Base-by-base conservation (phyloP, 2,888 invertebrate genomes). In the Azorinus chamasolen region DNA sequence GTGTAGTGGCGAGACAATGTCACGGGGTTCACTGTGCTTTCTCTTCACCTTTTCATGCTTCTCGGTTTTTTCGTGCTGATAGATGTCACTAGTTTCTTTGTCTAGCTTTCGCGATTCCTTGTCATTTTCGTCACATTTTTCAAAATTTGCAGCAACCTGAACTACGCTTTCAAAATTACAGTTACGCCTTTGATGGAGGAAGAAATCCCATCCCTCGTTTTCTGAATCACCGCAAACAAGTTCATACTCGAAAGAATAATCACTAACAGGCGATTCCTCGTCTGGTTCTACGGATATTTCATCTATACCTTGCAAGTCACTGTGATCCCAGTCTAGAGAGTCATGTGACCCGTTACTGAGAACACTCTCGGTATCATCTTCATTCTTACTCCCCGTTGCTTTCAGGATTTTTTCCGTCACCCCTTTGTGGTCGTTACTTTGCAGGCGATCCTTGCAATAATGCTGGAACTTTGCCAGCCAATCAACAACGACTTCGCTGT, bases 391-490 rank as follows among this genome's bases (percentile, higher is more conserved):
- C 10, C 71, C 77, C 0, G 72, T 71, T 10, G 77, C 59, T 39
- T 76, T 72, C 24, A 85, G 79, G 16, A 84, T 64, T 51, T 75
- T 85, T 54, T 81, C 84, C 10, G 85, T 84, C n/a, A 88, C 88
- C 27, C 85, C 84, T 45, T 85, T 87, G 6, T 87, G 74, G 63
- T 90, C 88, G 51, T 85, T 88, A 46, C 81, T 87, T 46, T 83
- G 83, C 32, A 90, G 75, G 48, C 90, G 75, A 43, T 86, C 87
- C 62, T 87, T 87, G 59, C 89, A 90, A 54, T 90, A 90, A 43
- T 83, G 74, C 68, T 86, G 84, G 54, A 90, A 88, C 64, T 89
- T 87, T n/a, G 83, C 81, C 25, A 90, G 80, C 89, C 89, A 90
- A 69, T 83, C 83, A 16, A 86, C 63, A 8, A 83, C 80, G 16